Conservation (phyloP, 2,113 vertebrate species). For the Seriola aureovittata region DNA sequence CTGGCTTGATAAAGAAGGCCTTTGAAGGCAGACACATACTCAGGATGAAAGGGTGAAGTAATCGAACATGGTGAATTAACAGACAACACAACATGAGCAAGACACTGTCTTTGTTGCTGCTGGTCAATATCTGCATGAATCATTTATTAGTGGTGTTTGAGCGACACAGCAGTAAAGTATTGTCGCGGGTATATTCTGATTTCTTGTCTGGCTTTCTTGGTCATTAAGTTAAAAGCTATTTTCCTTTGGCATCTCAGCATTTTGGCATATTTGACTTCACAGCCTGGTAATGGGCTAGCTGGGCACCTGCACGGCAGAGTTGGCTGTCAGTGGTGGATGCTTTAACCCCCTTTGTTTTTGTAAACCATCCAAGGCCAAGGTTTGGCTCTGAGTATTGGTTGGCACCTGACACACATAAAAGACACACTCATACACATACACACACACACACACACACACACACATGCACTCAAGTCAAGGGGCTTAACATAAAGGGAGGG, state of each 20-base stretch:
- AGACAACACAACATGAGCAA: not conserved
- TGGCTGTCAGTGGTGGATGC: conserved; percentile 41
- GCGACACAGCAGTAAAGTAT: not conserved
- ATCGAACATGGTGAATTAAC: not conserved
- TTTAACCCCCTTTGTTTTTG: conserved; percentile 57
- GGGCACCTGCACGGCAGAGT: conserved; percentile 37
- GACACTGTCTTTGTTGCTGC: not conserved
- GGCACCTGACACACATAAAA: conserved; percentile 59
- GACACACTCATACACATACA: conserved; percentile 7
- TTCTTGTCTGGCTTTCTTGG: not conserved
- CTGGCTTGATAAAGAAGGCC: not conserved
- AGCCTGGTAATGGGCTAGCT: conserved; percentile 1
- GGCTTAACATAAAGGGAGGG: conserved; percentile 75
- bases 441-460: conserved; percentile 15
- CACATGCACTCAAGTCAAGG: conserved; percentile 53
- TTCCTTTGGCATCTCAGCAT: conserved; percentile 20
- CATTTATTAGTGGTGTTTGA: not conserved
- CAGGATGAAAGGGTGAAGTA: not conserved
- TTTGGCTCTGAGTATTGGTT: conserved; percentile 47
- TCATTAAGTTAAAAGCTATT: conserved; percentile 17
- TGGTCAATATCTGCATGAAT: not conserved
- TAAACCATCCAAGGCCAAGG: conserved; percentile 34
- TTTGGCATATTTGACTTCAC: conserved; percentile 8
- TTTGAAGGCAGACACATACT: not conserved
- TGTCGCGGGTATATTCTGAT: not conserved